Evolutionary conservation across 2,888 invertebrate genomes (phyloP).

Genomic region (Palloptera scutellata): DNA sequence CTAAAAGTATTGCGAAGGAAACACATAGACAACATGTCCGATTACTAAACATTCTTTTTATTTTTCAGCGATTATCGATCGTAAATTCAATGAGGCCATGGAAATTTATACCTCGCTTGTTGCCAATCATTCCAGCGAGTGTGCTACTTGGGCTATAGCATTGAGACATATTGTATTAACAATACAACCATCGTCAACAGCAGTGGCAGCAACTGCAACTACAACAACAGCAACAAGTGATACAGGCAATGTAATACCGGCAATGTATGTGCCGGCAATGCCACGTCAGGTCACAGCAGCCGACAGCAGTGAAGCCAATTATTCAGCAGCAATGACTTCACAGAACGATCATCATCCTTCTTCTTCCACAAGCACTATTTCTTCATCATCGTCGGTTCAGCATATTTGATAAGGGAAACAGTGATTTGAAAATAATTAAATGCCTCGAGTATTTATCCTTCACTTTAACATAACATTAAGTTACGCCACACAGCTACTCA

Average conservation of each 20-base stretch:
- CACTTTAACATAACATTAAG: no score
- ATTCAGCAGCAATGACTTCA: slow-evolving; percentile 13
- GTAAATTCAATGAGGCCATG: slow-evolving; percentile 49
- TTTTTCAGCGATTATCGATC: slow-evolving; percentile 42
- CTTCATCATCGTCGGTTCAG: slow-evolving; percentile 37
- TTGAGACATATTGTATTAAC: slow-evolving; percentile 50
- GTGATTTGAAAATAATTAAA: no score
- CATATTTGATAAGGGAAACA: slow-evolving; percentile 45
- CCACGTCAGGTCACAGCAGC: slow-evolving; percentile 38
- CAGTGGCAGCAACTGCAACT: slow-evolving; percentile 30
- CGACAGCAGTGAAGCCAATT: slow-evolving; percentile 1
- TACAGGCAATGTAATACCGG: slow-evolving; percentile 38
- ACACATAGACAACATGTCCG: not conserved
- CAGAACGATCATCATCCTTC: slow-evolving; percentile 6
- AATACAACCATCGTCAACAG: slow-evolving; percentile 36
- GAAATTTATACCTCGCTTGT: slow-evolving; percentile 50
- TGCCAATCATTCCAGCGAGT: slow-evolving; percentile 50
- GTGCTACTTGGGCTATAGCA: slow-evolving; percentile 50
- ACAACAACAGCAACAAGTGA: slow-evolving; percentile 25
- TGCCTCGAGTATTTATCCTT: no score
- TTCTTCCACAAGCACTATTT: slow-evolving; percentile 15
- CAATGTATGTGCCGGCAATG: slow-evolving; percentile 47
- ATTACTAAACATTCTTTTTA: not conserved
- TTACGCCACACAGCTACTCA: no score
- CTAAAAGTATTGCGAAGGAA: slow-evolving; percentile 39